These are phyloP conservation scores for Phortica magna DNA, from an alignment of 2,888 invertebrate genomes.

Conservation along the genomic window DNA sequence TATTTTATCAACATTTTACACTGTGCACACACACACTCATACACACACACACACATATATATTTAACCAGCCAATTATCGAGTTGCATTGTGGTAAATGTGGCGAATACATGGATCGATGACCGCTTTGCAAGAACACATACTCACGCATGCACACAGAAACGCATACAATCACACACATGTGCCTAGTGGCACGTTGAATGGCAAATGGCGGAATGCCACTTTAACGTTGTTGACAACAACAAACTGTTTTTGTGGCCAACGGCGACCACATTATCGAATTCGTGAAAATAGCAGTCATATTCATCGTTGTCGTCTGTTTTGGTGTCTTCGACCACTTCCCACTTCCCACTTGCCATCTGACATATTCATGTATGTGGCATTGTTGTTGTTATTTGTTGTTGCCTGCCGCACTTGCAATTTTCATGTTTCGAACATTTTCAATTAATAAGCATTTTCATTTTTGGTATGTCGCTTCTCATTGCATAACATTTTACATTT, in stretches of 20 bases:
- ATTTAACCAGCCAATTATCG: constrained; percentile 33
- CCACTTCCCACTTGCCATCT: not conserved
- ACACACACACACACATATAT: not conserved
- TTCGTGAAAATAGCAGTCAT: constrained; percentile 54
- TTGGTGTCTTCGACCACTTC: not conserved
- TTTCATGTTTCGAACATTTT: constrained; percentile 54
- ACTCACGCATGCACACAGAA: not conserved
- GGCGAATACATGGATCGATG: not conserved
- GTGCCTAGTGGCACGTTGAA: not conserved
- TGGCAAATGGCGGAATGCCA: not conserved
- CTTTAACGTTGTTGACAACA: constrained; percentile 57
- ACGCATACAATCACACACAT: not conserved
- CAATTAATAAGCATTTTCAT: constrained; percentile 68
- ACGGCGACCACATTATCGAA: constrained; percentile 68
- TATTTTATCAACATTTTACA: not conserved
- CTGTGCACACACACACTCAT: not conserved
- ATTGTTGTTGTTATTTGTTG: constrained; percentile 26
- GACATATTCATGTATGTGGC: not conserved
- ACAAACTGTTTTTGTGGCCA: constrained; percentile 70
- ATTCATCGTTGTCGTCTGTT: not conserved
- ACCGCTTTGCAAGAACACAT: not conserved
- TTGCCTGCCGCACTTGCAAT: constrained; percentile 55
- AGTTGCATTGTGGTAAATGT: constrained; percentile 23
- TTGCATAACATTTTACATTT: constrained; percentile 62
- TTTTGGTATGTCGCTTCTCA: constrained; percentile 37